Evolutionary conservation across 2,888 invertebrate species (phyloP).

Genomic region (Eretmocerus hayati): DNA sequence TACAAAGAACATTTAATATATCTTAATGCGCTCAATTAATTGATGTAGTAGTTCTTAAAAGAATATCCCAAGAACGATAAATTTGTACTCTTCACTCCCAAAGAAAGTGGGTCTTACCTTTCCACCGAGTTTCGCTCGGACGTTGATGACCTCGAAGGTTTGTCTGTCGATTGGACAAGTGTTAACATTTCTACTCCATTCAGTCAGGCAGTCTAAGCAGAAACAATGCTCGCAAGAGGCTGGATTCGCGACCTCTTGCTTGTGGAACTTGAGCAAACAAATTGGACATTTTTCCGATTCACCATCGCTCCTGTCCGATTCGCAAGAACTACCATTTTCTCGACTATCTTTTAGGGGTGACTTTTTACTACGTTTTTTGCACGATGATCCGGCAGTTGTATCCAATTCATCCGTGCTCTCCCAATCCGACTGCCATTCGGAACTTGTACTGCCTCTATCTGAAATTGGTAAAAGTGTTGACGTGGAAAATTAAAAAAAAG

Average conservation of each 20-base stretch:
- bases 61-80: no score
- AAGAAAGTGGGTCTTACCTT: no score
- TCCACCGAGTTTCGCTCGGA: slow-evolving; percentile 62
- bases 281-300: slow-evolving; percentile 84
- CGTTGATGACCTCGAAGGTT: slow-evolving; percentile 70
- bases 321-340: slow-evolving; percentile 17
- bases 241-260: slow-evolving; percentile 79
- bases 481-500: no score
- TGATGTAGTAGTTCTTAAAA: no score
- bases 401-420: slow-evolving; percentile 32
- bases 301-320: slow-evolving; percentile 57
- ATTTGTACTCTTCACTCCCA: no score
- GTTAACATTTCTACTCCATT: slow-evolving; percentile 93
- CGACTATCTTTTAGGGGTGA: slow-evolving; percentile 14
- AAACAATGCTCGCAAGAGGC: slow-evolving; percentile 83
- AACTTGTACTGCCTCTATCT: slow-evolving; percentile 29
- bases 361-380: slow-evolving; percentile 19
- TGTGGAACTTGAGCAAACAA: slow-evolving; percentile 69
- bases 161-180: slow-evolving; percentile 90
- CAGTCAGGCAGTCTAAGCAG: slow-evolving; percentile 81
- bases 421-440: slow-evolving; percentile 44
- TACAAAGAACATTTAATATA: no score
- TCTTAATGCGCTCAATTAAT: no score
- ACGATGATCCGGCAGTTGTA: not conserved
- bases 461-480: no score